Conservation (phyloP, 1,140 invertebrate species). For the Megathymus violae region DNA sequence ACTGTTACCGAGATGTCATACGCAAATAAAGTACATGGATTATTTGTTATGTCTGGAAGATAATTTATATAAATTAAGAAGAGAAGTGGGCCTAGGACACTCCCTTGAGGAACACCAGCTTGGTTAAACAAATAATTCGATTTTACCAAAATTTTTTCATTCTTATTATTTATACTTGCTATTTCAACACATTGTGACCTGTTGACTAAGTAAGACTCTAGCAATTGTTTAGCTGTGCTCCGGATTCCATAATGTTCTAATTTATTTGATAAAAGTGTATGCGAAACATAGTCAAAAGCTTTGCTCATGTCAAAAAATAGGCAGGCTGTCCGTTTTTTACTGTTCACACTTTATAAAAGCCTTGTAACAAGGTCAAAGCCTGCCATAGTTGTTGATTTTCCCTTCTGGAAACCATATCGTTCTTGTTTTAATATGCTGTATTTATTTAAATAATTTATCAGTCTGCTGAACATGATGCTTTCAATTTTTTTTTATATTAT, state of each 20-base stretch:
- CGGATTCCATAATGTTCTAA: constrained; percentile 20
- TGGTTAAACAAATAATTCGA: not conserved
- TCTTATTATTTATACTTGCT: not conserved
- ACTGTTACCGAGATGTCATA: not conserved
- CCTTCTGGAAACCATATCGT: constrained; percentile 22
- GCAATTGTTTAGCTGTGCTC: constrained; percentile 5
- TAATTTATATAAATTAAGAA: not conserved
- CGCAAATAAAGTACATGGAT: not conserved
- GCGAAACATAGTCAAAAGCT: constrained; percentile 20
- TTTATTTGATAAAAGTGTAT: constrained; percentile 3
- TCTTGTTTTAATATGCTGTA: too few relatives aligned
- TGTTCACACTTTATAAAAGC: not conserved
- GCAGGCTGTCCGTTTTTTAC: not conserved
- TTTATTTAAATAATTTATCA: too few relatives aligned
- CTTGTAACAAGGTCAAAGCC: constrained; percentile 6
- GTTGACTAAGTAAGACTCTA: constrained; percentile 6
- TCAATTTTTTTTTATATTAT: too few relatives aligned
- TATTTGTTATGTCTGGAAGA: not conserved
- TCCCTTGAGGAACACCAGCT: constrained; percentile 1
- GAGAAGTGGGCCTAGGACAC: not conserved
- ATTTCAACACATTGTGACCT: constrained; percentile 12
- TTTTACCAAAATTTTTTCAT: not conserved
- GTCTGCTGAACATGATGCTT: too few relatives aligned
- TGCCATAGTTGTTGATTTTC: constrained; percentile 19
- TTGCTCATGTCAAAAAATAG: constrained; percentile 26